These are phyloP conservation scores for Neocrepidodera transversa DNA, from an alignment of 2,888 invertebrate genomes.

Conservation along the genomic window DNA sequence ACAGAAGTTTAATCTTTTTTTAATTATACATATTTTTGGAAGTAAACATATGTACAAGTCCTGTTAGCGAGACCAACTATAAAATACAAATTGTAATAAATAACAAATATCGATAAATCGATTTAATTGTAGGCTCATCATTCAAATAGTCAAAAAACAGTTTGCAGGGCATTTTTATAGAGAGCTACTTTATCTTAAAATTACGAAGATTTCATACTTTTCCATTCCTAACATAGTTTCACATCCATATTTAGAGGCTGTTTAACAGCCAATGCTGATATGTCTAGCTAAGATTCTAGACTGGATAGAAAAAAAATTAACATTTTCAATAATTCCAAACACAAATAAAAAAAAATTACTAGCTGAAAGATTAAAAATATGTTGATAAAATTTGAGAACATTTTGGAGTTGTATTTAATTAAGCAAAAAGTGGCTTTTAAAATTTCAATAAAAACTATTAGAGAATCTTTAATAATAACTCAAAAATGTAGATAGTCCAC, in stretches of 20 bases:
- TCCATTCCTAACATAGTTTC: constrained; percentile 34
- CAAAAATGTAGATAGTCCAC: too few species aligned
- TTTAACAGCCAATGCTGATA: constrained; percentile 50
- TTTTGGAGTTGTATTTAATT: not conserved
- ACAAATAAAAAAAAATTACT: too few species aligned
- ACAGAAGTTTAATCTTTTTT: constrained; percentile 57
- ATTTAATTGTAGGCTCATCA: constrained; percentile 48
- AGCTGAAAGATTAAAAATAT: too few species aligned
- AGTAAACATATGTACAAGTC: constrained; percentile 59
- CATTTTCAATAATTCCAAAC: too few species aligned
- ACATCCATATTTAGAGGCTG: constrained; percentile 42
- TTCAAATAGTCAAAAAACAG: constrained; percentile 39
- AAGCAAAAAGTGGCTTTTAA: not conserved
- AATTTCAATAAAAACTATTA: too few species aligned
- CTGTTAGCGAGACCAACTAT: constrained; percentile 59
- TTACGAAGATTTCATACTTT: constrained; percentile 33
- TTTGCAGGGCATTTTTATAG: constrained; percentile 44
- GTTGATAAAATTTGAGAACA: not conserved
- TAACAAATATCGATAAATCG: constrained; percentile 55
- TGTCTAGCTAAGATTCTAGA: constrained; percentile 51
- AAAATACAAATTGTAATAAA: constrained; percentile 59
- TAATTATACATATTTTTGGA: constrained; percentile 58
- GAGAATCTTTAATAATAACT: too few species aligned
- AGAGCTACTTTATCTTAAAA: constrained; percentile 51
- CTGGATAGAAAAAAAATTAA: too few species aligned